Percentiles rank a stretch among this genome's conserved stretches.
Conservation (phyloP, 2,113 vertebrate genomes). For the Hymenochirus boettgeri region DNA sequence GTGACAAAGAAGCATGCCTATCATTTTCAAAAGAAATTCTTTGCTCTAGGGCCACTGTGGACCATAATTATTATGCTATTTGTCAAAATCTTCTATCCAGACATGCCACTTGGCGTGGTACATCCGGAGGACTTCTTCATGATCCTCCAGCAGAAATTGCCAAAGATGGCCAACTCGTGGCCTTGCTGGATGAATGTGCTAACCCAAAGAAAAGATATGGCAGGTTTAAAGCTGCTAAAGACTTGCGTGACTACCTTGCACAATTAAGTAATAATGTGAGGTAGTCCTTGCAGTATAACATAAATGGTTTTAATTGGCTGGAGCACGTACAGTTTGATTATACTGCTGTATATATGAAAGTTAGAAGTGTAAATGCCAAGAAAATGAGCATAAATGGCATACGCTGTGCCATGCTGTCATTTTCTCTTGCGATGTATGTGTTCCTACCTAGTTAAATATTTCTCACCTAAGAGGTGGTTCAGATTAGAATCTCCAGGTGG, state of each 20-base stretch:
- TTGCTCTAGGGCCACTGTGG: slow-evolving; percentile 88
- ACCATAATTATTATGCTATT: slow-evolving; percentile 98
- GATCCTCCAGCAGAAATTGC: slow-evolving; percentile 84
- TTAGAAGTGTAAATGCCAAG: slow-evolving; percentile 6
- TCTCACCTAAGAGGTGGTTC: slow-evolving; percentile 49
- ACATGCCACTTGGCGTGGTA: slow-evolving; percentile 91
- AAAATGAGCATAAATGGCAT: slow-evolving; percentile 10
- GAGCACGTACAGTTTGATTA: slow-evolving; percentile 24
- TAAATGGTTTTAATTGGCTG: slow-evolving; percentile 21
- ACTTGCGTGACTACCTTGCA: slow-evolving; percentile 88
- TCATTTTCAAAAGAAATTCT: slow-evolving; percentile 97
- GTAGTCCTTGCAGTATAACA: slow-evolving; percentile 63
- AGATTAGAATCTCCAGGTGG: slow-evolving; percentile 45
- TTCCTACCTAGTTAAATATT: slow-evolving; percentile 52
- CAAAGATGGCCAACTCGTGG: slow-evolving; percentile 85
- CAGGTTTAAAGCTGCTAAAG: slow-evolving; percentile 88
- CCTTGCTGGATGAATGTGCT: slow-evolving; percentile 92
- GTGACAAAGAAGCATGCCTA: slow-evolving; percentile 93
- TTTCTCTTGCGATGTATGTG: slow-evolving; percentile 57
- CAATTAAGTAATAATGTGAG: slow-evolving; percentile 80
- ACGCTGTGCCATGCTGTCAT: slow-evolving; percentile 43
- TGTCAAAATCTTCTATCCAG: slow-evolving; percentile 95
- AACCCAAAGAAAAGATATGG: slow-evolving; percentile 87
- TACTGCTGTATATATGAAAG: slow-evolving; percentile 20
- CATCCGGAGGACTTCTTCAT: slow-evolving; percentile 92